Conservation (phyloP, 2,888 invertebrate genomes). For the Amphimallon solstitiale region DNA sequence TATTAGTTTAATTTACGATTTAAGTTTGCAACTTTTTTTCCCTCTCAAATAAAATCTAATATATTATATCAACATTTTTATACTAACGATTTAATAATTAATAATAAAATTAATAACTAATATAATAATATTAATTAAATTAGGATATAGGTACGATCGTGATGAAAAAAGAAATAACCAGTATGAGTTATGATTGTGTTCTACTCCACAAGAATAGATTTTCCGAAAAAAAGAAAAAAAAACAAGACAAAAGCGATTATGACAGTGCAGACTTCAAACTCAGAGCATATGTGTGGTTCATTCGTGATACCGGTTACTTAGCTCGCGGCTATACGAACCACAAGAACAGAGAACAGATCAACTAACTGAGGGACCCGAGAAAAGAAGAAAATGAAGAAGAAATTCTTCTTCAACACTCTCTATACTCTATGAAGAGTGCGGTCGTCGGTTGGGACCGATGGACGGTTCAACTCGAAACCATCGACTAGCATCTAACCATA, state of each 20-base stretch:
- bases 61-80: too few species aligned
- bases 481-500: too few species aligned
- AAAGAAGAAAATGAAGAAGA: background rate
- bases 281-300: constrained; percentile 27
- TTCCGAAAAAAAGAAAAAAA: constrained; percentile 8
- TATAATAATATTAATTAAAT: too few species aligned
- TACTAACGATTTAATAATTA: too few species aligned
- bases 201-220: constrained; percentile 6
- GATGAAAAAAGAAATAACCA: constrained; percentile 1
- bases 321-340: constrained; percentile 25
- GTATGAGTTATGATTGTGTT: constrained; percentile 3
- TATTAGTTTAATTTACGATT: too few species aligned
- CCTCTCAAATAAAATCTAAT: too few species aligned
- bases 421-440: background rate
- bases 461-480: background rate
- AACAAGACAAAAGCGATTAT: constrained; percentile 30
- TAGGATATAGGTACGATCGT: too few species aligned
- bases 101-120: too few species aligned
- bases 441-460: constrained; percentile 18
- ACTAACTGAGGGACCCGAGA: constrained; percentile 21
- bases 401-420: constrained; percentile 13
- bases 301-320: constrained; percentile 32
- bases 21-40: too few species aligned
- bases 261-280: constrained; percentile 35
- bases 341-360: constrained; percentile 28